Conservation (phyloP, 2,888 invertebrate species). For the Synergus itoensis region DNA sequence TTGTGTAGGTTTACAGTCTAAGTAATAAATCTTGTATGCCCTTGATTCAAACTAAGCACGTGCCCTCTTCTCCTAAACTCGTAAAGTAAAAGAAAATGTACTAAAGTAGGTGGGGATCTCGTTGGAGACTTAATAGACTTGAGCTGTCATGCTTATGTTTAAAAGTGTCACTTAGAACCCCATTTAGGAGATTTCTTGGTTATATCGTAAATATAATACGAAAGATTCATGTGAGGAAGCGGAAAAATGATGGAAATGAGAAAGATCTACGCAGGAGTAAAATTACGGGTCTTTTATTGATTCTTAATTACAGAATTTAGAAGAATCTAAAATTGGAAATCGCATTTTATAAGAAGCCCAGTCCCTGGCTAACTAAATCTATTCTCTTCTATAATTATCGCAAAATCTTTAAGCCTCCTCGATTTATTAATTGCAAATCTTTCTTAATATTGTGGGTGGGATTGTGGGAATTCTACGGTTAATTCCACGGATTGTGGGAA, state of each 20-base stretch:
- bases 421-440: background rate
- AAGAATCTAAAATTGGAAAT: background rate
- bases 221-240: background rate
- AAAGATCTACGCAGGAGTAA: background rate
- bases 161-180: conserved; percentile 31
- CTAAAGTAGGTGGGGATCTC: background rate
- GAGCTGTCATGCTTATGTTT: background rate
- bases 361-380: background rate
- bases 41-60: conserved; percentile 7
- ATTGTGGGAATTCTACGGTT: background rate
- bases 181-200: background rate
- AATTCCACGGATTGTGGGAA: background rate
- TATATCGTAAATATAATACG: background rate
- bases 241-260: background rate
- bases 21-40: conserved; percentile 1
- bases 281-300: background rate
- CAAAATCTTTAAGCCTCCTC: background rate
- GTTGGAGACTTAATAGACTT: conserved; percentile 9
- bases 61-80: background rate
- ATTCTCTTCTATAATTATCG: no score
- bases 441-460: background rate
- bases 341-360: background rate
- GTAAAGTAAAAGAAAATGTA: conserved; percentile 20
- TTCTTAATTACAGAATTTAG: background rate
- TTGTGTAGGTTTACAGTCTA: background rate